A percentile compares a stretch with the other conserved stretches of the same genome.
Conservation (phyloP, 1,140 invertebrate species). For the Leptinotarsa lineolata region DNA sequence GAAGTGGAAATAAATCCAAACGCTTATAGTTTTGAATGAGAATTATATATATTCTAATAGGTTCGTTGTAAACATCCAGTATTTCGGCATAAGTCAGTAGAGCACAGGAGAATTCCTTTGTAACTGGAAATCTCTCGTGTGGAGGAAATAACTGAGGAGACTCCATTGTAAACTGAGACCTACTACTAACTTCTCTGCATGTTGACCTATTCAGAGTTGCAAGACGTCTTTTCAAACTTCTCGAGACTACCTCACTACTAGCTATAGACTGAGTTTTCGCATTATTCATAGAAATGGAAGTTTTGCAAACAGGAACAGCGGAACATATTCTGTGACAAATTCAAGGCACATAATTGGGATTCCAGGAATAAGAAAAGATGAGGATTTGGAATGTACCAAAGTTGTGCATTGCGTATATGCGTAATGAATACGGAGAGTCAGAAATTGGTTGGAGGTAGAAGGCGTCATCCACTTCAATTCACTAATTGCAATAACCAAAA, state of each 20-base stretch:
- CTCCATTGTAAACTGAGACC: neutral
- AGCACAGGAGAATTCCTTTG: neutral
- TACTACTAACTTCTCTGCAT: neutral
- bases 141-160: neutral
- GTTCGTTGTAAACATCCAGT: neutral
- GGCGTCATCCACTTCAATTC: no score
- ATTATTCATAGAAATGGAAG: neutral
- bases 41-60: neutral
- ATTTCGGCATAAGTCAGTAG: neutral
- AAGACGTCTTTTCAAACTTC: neutral
- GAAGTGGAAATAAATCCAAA: neutral
- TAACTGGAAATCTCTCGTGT: constrained; percentile 2
- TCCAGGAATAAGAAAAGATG: no score
- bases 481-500: no score
- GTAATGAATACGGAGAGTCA: no score
- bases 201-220: neutral
- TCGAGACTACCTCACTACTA: neutral
- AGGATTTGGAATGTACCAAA: no score
- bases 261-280: neutral
- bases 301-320: neutral
- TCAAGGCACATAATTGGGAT: no score
- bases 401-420: no score
- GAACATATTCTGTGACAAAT: no score
- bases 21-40: neutral
- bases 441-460: no score